A percentile compares a stretch with the other conserved stretches of the same genome.
phyloP scores from a whole-genome alignment of 2,888 invertebrate genomes.

The Acleris literana region DNA sequence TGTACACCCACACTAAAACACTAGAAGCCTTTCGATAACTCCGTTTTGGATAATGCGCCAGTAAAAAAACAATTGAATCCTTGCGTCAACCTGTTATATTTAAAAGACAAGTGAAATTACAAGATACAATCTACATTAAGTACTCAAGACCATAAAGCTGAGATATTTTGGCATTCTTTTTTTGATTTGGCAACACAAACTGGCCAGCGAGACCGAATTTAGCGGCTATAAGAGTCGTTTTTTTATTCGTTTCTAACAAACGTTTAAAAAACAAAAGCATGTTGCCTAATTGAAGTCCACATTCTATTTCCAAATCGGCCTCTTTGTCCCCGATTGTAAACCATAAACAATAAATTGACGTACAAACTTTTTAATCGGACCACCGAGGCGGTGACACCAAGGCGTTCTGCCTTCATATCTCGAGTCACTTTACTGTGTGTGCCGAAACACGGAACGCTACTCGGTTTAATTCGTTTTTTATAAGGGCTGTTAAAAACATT shows the following conservation, averaged over 20 bases:
- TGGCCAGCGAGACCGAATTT: too few species aligned
- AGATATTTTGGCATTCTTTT: too few species aligned
- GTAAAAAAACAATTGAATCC: too few species aligned
- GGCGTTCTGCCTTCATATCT: constrained; percentile 50
- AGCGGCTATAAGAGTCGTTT: too few species aligned
- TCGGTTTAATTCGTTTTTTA: constrained; percentile 56
- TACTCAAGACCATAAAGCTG: too few species aligned
- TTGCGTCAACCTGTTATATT: too few species aligned
- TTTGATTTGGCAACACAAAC: too few species aligned
- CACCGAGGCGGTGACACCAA: constrained; percentile 50
- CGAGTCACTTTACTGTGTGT: constrained; percentile 50
- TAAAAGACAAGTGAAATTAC: too few species aligned
- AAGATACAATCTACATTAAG: too few species aligned
- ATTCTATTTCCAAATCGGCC: constrained; percentile 31
- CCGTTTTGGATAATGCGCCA: background rate
- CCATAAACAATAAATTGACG: constrained; percentile 37
- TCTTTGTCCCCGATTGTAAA: constrained; percentile 34
- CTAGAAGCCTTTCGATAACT: constrained; percentile 31
- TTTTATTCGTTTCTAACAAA: background rate
- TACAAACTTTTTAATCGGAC: constrained; percentile 48
- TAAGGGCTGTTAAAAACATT: constrained; percentile 43
- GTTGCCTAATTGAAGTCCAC: constrained; percentile 33
- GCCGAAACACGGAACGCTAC: constrained; percentile 75
- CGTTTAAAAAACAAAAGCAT: constrained; percentile 20
- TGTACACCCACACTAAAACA: constrained; percentile 43